Evolutionary conservation across 2,888 invertebrate genomes (phyloP).

Genomic region (Disparrhopalites patrizii): DNA sequence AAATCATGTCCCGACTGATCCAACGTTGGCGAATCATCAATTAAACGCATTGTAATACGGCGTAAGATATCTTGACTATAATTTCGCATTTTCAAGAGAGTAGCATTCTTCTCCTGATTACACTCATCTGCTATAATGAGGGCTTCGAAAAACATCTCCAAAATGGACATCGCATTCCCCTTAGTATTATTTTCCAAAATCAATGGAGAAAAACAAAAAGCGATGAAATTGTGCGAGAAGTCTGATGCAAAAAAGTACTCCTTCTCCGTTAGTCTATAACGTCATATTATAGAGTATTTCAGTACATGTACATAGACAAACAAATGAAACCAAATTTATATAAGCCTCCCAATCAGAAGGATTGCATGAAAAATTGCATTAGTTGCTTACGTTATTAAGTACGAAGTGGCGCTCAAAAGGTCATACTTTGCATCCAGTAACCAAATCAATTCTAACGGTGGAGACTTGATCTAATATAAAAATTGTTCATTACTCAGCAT

Average conservation of each 20-base stretch:
- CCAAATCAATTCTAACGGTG: slow-evolving; percentile 41
- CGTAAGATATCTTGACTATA: slow-evolving; percentile 28
- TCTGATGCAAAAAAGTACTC: slow-evolving; percentile 17
- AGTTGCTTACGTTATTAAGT: slow-evolving; percentile 38
- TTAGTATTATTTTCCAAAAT: slow-evolving; percentile 19
- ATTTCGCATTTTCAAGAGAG: slow-evolving; percentile 22
- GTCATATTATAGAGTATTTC: too few species aligned
- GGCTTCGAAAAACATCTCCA: slow-evolving; percentile 35
- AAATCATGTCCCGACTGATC: slow-evolving; percentile 3
- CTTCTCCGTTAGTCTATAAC: slow-evolving; percentile 23
- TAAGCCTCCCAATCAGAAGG: not conserved
- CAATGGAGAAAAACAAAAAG: slow-evolving; percentile 35
- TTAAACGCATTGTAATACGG: slow-evolving; percentile 28
- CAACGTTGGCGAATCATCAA: not conserved
- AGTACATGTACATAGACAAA: too few species aligned
- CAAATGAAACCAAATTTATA: too few species aligned
- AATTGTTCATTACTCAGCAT: not conserved
- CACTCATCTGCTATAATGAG: slow-evolving; percentile 33
- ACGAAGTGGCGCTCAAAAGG: slow-evolving; percentile 30
- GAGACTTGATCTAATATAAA: slow-evolving; percentile 36
- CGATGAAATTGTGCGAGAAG: slow-evolving; percentile 32
- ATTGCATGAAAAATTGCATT: not conserved
- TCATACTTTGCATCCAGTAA: slow-evolving; percentile 34
- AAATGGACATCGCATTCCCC: slow-evolving; percentile 28
- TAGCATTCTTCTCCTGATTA: slow-evolving; percentile 25